A percentile compares a stretch with the other conserved stretches of the same genome.
These are phyloP conservation scores for Aleadryas rufinucha DNA, from an alignment of 2,113 vertebrate genomes.

Conservation along the genomic window DNA sequence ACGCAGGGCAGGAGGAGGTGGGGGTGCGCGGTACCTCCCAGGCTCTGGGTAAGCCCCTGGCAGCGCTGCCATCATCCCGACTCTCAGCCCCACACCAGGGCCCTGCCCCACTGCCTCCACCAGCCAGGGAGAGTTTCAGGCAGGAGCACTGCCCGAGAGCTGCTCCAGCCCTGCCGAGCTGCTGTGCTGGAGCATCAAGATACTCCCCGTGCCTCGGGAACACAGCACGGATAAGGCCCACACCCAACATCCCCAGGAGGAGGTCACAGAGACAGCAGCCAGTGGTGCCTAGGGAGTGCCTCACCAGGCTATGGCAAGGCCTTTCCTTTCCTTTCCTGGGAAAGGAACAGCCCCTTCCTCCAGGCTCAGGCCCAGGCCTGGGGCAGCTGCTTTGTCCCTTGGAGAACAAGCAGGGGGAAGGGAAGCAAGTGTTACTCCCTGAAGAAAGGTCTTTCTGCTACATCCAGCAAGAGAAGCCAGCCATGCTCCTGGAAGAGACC, in stretches of 20 bases:
- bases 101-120: background rate
- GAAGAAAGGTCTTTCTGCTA: background rate
- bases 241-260: rapidly evolving
- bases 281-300: background rate
- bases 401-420: background rate
- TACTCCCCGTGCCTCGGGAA: rapidly evolving
- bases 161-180: background rate
- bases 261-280: background rate
- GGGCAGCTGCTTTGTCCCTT: background rate
- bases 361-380: background rate
- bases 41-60: background rate
- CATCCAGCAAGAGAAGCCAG: background rate
- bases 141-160: background rate
- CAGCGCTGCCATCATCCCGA: background rate
- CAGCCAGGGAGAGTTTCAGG: rapidly evolving
- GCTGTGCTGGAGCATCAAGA: background rate
- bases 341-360: background rate
- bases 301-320: background rate
- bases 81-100: background rate
- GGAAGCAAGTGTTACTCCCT: background rate
- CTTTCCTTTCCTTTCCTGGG: background rate
- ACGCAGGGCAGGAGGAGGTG: background rate
- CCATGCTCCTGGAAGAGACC: background rate
- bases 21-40: background rate
- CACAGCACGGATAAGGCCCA: rapidly evolving